These are phyloP conservation scores for Diadophis punctatus DNA, from an alignment of 2,113 vertebrate genomes.

Conservation along the genomic window DNA sequence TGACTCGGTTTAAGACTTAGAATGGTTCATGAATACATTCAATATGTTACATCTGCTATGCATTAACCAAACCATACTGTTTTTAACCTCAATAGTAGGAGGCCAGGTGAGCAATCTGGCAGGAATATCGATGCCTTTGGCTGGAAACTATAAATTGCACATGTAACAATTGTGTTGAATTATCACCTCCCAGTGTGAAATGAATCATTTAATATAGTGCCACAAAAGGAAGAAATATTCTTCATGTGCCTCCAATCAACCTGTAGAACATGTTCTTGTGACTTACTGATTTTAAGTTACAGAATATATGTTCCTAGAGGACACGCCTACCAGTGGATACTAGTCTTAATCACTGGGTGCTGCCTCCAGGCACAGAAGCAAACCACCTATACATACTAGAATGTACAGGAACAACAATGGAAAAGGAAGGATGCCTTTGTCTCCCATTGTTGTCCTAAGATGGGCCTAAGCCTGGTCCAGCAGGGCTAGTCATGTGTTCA, in stretches of 20 bases:
- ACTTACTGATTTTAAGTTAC: not conserved
- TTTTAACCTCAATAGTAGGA: conserved; percentile 11
- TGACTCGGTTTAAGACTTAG: not conserved
- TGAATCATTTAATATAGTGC: not conserved
- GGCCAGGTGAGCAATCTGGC: not conserved
- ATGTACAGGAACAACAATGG: not conserved
- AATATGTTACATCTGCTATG: not conserved
- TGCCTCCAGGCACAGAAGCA: not conserved
- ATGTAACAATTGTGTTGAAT: not conserved
- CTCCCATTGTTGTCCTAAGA: not conserved
- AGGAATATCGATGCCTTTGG: conserved; percentile 25
- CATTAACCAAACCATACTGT: conserved; percentile 17
- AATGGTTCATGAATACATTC: not conserved
- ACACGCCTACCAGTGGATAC: too few relatives aligned
- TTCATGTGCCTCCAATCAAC: not conserved
- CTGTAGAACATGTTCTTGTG: not conserved
- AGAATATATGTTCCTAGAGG: not conserved
- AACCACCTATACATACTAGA: not conserved
- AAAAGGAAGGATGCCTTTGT: not conserved
- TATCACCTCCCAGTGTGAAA: not conserved
- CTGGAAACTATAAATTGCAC: conserved; percentile 25
- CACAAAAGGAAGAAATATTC: not conserved
- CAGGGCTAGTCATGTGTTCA: not conserved
- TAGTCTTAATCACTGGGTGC: not conserved
- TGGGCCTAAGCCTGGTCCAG: not conserved